Evolutionary conservation across 2,113 vertebrate species (phyloP).

Genomic region (Channa maculata): DNA sequence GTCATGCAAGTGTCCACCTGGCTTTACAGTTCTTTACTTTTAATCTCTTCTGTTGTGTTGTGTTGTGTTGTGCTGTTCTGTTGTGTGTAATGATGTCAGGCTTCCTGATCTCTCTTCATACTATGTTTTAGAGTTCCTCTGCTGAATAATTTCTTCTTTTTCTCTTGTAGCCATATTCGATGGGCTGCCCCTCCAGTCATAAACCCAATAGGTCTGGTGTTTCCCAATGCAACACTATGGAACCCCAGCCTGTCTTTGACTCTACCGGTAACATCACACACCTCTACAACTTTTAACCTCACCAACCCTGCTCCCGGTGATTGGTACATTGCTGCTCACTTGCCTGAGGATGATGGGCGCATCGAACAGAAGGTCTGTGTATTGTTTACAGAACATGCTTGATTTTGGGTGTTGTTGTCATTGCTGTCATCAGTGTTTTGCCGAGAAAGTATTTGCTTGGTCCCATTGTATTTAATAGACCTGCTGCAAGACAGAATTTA

Average conservation of each 20-base stretch:
- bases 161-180: slow-evolving; percentile 86
- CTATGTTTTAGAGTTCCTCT: background rate
- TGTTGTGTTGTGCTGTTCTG: too few species aligned
- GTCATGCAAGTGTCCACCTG: background rate
- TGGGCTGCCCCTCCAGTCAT: slow-evolving; percentile 93
- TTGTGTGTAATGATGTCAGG: background rate
- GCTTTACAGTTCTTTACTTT: background rate
- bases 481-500: background rate
- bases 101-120: background rate
- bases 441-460: background rate
- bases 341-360: slow-evolving; percentile 90
- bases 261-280: slow-evolving; percentile 77
- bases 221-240: slow-evolving; percentile 84
- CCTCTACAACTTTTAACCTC: slow-evolving; percentile 85
- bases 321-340: slow-evolving; percentile 93
- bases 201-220: slow-evolving; percentile 86
- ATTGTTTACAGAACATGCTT: background rate
- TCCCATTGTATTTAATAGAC: background rate
- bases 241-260: slow-evolving; percentile 82
- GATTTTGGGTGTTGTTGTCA: background rate
- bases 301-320: slow-evolving; percentile 88
- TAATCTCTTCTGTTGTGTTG: background rate
- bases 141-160: background rate
- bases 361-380: slow-evolving; percentile 92
- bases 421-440: background rate